Evolutionary conservation across 2,113 vertebrate genomes (phyloP), one percentile per base, ranked within the genome.

Genomic region (Aegotheles bennettii): DNA sequence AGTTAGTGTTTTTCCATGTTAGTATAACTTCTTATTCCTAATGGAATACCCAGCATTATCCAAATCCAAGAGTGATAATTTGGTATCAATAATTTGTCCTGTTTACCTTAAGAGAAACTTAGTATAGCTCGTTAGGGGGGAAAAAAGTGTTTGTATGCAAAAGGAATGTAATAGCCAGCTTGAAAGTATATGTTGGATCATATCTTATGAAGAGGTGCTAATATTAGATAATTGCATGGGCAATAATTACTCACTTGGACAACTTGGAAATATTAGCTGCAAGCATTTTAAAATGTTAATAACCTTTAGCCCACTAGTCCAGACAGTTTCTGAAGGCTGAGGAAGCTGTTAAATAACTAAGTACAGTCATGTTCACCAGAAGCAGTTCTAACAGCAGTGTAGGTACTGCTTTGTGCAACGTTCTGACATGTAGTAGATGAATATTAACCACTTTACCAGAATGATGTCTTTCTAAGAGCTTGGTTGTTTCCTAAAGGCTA

Each of bases 231-330:
- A 69, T 88, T 88, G 86, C 47, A 65, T 2, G 4, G 48, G 54
- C 9, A 33, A 3, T 84, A 81, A 89, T 91, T 94, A 61, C 54
- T 77, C 8, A 53, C 80, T 81, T 45, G 68, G 33, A 86, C 13
- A 65, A 57, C 45, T 73, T 91, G 50, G 67, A 89, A 95, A 76
- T 84, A 80, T 2, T 95, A 89, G 64, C 93, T 91, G 45, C 42
- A 84, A 67, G 91, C 84, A 50, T 74, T 94, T 77, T 9, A 43
- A 92, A 77, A 92, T 67, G 84, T 95, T 95, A 94, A 92, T 92
- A 90, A 77, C 59, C 80, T 89, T 81, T 71, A 93, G 71, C 70
- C 36, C 64, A 15, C 68, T 53, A 69, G 91, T 74, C 54, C 63
- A 73, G 71, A 5, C 48, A 25, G 71, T 77, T 92, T 80, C 67